Evolutionary conservation across 2,113 vertebrate species (phyloP).

Genomic region (Centropristis striata): DNA sequence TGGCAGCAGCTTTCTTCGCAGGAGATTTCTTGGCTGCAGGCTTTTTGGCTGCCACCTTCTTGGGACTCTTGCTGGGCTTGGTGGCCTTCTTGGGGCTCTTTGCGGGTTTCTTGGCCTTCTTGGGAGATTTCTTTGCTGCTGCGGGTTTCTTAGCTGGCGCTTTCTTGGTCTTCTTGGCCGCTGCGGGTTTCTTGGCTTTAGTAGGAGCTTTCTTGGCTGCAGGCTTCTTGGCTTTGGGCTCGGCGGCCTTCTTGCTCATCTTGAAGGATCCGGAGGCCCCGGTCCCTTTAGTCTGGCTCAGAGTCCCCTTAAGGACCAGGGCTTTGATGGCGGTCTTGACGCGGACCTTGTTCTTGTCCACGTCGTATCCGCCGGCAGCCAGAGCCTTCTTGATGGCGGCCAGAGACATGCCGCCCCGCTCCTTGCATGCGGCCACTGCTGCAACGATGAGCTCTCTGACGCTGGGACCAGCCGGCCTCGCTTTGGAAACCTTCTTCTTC

Average conservation of each 20-base stretch:
- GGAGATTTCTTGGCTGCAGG: not conserved
- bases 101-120: not conserved
- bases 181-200: not conserved
- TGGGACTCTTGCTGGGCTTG: not conserved
- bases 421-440: constrained; percentile 44
- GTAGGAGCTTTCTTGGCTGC: no score
- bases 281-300: constrained; percentile 22
- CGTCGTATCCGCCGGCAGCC: constrained; percentile 36
- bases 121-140: not conserved
- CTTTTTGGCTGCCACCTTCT: not conserved
- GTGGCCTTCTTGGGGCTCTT: constrained; percentile 1
- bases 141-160: no score
- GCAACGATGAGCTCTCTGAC: constrained; percentile 43
- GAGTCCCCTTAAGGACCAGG: not conserved
- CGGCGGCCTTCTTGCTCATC: not conserved
- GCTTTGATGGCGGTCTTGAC: constrained; percentile 26
- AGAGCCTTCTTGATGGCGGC: not conserved
- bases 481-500: constrained; percentile 24
- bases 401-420: constrained; percentile 24
- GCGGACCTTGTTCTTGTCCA: constrained; percentile 50
- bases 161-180: no score
- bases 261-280: constrained; percentile 28
- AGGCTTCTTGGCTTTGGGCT: not conserved
- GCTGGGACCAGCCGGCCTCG: constrained; percentile 5
- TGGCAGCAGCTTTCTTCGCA: not conserved